Percentiles rank a stretch among this genome's conserved stretches.
These are phyloP conservation scores for Hypomecis atomaria DNA, from an alignment of 2,888 invertebrate genomes.

Conservation along the genomic window DNA sequence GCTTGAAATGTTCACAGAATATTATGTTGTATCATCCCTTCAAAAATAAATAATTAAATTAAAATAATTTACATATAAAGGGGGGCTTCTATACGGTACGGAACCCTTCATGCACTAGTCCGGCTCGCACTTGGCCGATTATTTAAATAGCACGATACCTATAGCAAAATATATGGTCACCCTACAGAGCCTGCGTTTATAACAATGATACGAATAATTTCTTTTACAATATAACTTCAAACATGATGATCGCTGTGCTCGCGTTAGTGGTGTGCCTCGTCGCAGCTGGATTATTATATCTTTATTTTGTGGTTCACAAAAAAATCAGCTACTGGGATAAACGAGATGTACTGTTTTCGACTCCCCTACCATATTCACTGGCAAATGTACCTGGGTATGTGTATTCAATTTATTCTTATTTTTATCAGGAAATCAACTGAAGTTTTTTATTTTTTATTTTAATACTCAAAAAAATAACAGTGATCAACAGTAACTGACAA, in stretches of 20 bases:
- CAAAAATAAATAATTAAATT: too few relatives aligned
- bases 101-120: too few relatives aligned
- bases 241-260: slow-evolving; percentile 41
- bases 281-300: slow-evolving; percentile 39
- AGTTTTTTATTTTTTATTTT: not conserved
- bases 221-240: slow-evolving; percentile 25
- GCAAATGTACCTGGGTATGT: slow-evolving; percentile 41
- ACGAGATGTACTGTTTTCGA: slow-evolving; percentile 37
- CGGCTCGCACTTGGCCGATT: too few relatives aligned
- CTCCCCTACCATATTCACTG: slow-evolving; percentile 37
- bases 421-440: not conserved
- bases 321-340: slow-evolving; percentile 36
- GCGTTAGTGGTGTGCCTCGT: slow-evolving; percentile 38
- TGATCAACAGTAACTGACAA: too few relatives aligned
- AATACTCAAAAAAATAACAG: too few relatives aligned
- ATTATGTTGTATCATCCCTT: too few relatives aligned
- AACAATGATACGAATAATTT: slow-evolving; percentile 31
- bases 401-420: not conserved
- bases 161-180: slow-evolving; percentile 20
- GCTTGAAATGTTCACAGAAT: too few relatives aligned
- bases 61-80: too few relatives aligned
- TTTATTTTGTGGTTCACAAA: slow-evolving; percentile 40
- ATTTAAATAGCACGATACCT: too few relatives aligned
- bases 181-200: slow-evolving; percentile 30
- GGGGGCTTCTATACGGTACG: too few relatives aligned